phyloP scores from a whole-genome alignment of 2,888 invertebrate species.

The Drosophila vallismaia region DNA sequence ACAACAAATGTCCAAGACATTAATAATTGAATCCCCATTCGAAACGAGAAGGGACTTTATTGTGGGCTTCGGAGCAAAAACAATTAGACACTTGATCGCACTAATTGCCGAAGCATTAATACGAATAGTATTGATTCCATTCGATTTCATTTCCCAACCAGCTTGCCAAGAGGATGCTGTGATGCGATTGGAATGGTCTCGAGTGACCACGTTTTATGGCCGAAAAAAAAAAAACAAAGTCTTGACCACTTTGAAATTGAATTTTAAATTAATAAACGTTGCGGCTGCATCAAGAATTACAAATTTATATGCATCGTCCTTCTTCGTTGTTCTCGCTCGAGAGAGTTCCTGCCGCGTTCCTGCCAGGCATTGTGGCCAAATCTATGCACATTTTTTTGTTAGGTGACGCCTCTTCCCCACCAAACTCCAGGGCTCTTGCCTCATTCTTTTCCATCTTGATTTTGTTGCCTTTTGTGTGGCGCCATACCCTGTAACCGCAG shows the following conservation, averaged over 20 bases:
- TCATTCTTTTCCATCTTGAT: slow-evolving; percentile 39
- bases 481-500: slow-evolving; percentile 53
- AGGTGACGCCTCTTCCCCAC: slow-evolving; percentile 19
- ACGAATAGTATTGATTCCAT: slow-evolving; percentile 63
- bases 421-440: slow-evolving; percentile 21
- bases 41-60: slow-evolving; percentile 49
- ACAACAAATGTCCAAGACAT: slow-evolving; percentile 43
- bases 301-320: slow-evolving; percentile 76
- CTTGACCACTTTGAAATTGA: slow-evolving; percentile 80
- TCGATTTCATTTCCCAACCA: slow-evolving; percentile 2
- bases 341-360: slow-evolving; percentile 56
- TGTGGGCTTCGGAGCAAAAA: slow-evolving; percentile 50
- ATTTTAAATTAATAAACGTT: slow-evolving; percentile 82
- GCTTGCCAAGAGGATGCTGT: background rate
- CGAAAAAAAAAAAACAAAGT: slow-evolving; percentile 4
- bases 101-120: slow-evolving; percentile 74
- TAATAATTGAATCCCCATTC: slow-evolving; percentile 61
- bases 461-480: slow-evolving; percentile 36
- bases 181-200: slow-evolving; percentile 6
- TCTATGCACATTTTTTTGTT: slow-evolving; percentile 73
- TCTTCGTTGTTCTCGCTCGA: slow-evolving; percentile 40
- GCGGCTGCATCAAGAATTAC: slow-evolving; percentile 79
- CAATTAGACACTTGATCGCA: slow-evolving; percentile 76
- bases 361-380: slow-evolving; percentile 66
- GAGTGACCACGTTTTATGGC: slow-evolving; percentile 32